Percentiles rank a stretch among this genome's conserved stretches.
These are phyloP conservation scores for Agrotis ipsilon DNA, from an alignment of 2,888 invertebrate genomes.

Conservation along the genomic window DNA sequence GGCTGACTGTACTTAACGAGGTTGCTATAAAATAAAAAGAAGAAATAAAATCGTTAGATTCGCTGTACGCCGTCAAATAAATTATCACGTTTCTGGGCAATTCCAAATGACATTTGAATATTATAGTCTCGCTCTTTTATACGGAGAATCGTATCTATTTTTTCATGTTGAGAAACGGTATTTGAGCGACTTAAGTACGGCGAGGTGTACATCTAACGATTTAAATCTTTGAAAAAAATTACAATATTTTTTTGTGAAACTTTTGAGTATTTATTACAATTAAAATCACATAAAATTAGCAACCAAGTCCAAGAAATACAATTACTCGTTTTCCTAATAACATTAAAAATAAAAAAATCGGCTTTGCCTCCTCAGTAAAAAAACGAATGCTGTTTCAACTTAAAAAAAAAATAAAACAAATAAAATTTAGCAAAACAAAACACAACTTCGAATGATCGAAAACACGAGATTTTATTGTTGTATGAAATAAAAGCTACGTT, in stretches of 20 bases:
- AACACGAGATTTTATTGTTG: constrained; percentile 59
- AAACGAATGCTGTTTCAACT: constrained; percentile 53
- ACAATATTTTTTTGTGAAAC: constrained; percentile 15
- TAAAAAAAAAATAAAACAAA: constrained; percentile 62
- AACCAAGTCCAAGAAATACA: constrained; percentile 42
- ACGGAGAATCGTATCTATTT: background rate
- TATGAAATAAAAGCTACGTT: constrained; percentile 57
- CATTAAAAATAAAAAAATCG: constrained; percentile 52
- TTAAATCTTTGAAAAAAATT: constrained; percentile 15
- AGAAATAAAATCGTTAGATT: background rate
- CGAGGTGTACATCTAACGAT: background rate
- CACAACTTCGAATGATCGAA: constrained; percentile 68
- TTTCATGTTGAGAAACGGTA: background rate
- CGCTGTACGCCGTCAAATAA: background rate
- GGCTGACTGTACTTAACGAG: constrained; percentile 42
- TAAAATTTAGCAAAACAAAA: constrained; percentile 80
- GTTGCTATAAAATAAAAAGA: constrained; percentile 22
- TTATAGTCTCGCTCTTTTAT: background rate
- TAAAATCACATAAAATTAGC: constrained; percentile 42
- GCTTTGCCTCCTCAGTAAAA: constrained; percentile 63
- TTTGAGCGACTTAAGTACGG: background rate
- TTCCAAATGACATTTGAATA: background rate
- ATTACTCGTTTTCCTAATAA: constrained; percentile 50
- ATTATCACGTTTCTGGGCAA: background rate
- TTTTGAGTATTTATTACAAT: constrained; percentile 55